phyloP scores from a whole-genome alignment of 2,113 vertebrate species.

The Pterocles orientalis region DNA sequence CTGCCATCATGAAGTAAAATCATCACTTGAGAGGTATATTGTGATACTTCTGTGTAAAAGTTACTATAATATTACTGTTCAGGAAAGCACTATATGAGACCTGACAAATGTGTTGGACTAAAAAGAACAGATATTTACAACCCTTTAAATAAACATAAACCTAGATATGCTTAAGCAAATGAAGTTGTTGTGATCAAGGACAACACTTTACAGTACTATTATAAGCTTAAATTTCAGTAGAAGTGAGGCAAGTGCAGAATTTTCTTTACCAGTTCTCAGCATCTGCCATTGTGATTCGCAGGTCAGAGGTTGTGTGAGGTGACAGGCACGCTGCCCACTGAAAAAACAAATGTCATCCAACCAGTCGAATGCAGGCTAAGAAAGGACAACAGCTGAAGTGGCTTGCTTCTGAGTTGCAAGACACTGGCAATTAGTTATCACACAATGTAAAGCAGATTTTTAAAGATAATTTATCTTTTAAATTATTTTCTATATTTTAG shows the following conservation, averaged over 20 bases:
- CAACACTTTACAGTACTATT: neutral
- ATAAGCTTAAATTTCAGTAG: neutral
- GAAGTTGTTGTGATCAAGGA: neutral
- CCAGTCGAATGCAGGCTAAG: neutral
- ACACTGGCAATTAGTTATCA: neutral
- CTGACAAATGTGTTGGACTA: neutral
- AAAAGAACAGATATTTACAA: neutral
- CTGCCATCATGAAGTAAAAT: neutral
- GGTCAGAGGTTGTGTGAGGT: neutral
- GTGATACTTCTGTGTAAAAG: neutral
- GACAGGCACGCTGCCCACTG: no score
- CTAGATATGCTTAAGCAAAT: neutral
- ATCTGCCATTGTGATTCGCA: fast-evolving
- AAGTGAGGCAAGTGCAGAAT: neutral
- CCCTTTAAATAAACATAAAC: neutral
- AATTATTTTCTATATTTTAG: neutral
- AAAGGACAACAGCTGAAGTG: neutral
- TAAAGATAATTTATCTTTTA: neutral
- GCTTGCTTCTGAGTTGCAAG: neutral
- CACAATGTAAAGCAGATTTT: neutral
- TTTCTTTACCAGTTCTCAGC: neutral
- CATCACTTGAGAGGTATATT: neutral
- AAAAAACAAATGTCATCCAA: neutral
- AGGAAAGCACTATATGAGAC: neutral
- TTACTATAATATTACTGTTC: neutral